Evolutionary conservation across 2,888 invertebrate species (phyloP).

Genomic region (Diploptera punctata): DNA sequence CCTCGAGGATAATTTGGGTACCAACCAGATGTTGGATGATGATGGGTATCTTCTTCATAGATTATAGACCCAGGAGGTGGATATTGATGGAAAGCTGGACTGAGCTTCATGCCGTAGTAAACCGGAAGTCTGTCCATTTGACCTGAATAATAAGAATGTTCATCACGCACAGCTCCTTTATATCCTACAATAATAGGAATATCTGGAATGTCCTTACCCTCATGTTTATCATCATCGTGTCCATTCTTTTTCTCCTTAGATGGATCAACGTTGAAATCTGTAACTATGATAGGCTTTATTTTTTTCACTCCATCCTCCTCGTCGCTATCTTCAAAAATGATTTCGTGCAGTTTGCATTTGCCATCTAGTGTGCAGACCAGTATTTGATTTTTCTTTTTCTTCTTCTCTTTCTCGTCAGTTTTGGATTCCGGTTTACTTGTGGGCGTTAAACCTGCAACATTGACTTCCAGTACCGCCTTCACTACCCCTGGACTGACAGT

Average conservation of each 20-base stretch:
- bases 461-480: constrained; percentile 10
- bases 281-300: constrained; percentile 1
- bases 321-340: not conserved
- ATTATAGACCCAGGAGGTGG: not conserved
- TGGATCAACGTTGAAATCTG: constrained; percentile 1
- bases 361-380: not conserved
- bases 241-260: not conserved
- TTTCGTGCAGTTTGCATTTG: not conserved
- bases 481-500: not conserved
- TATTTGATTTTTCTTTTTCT: not conserved
- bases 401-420: not conserved
- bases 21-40: too few species aligned
- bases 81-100: not conserved
- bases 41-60: not conserved
- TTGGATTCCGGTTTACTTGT: not conserved
- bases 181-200: constrained; percentile 5
- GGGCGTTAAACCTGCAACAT: not conserved
- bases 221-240: not conserved
- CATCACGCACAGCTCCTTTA: constrained; percentile 1
- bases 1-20: too few species aligned
- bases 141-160: not conserved
- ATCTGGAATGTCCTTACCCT: not conserved
- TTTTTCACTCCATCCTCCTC: not conserved
- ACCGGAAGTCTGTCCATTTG: not conserved
- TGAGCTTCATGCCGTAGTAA: not conserved